A percentile compares a stretch with the other conserved stretches of the same genome.
These are phyloP conservation scores for Heliconius erato DNA, from an alignment of 2,888 invertebrate genomes.

Conservation along the genomic window DNA sequence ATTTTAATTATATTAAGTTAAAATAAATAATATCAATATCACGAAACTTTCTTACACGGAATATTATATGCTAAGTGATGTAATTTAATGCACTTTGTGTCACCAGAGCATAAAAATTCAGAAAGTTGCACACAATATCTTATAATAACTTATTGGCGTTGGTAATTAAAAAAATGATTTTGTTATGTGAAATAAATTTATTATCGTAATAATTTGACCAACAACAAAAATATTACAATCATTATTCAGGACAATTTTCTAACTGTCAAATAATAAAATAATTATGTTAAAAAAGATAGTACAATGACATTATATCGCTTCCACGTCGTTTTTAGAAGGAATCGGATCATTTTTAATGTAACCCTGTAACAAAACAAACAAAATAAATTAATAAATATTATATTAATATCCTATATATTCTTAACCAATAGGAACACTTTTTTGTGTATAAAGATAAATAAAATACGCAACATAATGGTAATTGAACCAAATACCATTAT, in stretches of 20 bases:
- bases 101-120: no score
- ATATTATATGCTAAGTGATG: no score
- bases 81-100: no score
- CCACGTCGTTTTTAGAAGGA: conserved; percentile 67
- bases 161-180: background rate
- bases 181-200: conserved; percentile 18
- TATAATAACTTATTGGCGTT: background rate
- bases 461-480: background rate
- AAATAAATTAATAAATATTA: background rate
- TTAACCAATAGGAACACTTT: background rate
- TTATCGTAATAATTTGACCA: conserved; percentile 16
- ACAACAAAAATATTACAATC: conserved; percentile 41
- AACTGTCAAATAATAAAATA: conserved; percentile 40
- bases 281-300: conserved; percentile 19
- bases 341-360: conserved; percentile 69
- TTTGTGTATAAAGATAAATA: background rate
- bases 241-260: conserved; percentile 26
- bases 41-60: no score
- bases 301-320: conserved; percentile 65
- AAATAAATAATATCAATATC: no score
- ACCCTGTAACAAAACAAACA: conserved; percentile 65
- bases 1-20: no score
- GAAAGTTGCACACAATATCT: background rate
- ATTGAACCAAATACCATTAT: no score
- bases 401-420: background rate